A percentile compares a stretch with the other conserved stretches of the same genome.
phyloP scores from a whole-genome alignment of 2,113 vertebrate genomes.

The Hyaena hyaena region DNA sequence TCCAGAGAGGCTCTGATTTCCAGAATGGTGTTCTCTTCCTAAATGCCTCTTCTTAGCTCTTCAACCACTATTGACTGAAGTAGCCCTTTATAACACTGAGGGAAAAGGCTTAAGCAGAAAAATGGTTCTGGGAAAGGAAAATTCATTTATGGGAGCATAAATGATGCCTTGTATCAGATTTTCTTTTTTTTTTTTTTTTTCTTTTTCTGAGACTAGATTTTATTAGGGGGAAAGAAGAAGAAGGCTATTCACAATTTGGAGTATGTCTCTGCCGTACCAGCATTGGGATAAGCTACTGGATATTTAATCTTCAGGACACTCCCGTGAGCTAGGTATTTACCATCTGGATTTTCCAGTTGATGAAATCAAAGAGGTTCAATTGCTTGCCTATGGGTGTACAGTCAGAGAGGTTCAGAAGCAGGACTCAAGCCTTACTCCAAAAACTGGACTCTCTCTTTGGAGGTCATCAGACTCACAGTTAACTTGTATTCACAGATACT shows the following conservation, averaged over 20 bases:
- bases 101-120: not conserved
- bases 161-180: not conserved
- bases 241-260: not conserved
- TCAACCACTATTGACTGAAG: not conserved
- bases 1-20: not conserved
- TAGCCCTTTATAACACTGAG: not conserved
- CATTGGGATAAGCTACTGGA: not conserved
- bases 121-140: not conserved
- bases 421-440: not conserved
- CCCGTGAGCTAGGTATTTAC: constrained; percentile 29
- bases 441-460: not conserved
- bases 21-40: not conserved
- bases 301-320: constrained; percentile 7
- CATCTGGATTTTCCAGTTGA: constrained; percentile 21
- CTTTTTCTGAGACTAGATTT: not conserved
- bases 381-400: constrained; percentile 19
- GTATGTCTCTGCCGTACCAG: not conserved
- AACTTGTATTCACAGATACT: constrained; percentile 18
- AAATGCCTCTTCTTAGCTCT: not conserved
- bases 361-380: constrained; percentile 54
- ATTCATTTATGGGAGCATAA: not conserved
- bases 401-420: not conserved
- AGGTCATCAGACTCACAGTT: not conserved
- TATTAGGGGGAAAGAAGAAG: not conserved
- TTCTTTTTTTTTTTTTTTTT: not conserved